Base-by-base conservation (phyloP, 2,888 invertebrate species). In the Taphrorychus bicolor region DNA sequence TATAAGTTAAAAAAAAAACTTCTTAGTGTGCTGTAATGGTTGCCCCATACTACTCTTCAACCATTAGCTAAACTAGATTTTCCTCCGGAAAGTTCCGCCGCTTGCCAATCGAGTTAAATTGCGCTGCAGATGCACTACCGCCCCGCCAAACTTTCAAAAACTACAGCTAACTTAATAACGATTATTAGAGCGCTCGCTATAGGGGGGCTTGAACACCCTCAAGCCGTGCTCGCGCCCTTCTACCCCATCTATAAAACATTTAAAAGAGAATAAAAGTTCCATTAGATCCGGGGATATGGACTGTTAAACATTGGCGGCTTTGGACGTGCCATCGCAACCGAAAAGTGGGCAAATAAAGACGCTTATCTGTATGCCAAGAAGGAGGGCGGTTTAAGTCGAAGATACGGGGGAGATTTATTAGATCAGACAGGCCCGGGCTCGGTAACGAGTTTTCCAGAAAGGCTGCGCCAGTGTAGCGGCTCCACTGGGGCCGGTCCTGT, bases 341-440 rank as follows among this genome's bases (percentile, higher is more conserved):
- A 67, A 74, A 58, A 66, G 66, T 67, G 61, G 62, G 61, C 57
- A 67, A 67, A 67, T 67, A 67, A 62, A 67, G 67, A 67, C 67
- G 67, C 51, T 67, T 66, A 67, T 67, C 67, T 61, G 52, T 23
- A 45, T 48, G 17, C 52, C 11, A 48, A 49, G 59, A 53, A 59
- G 60, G 56, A 54, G n/a, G n/a, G n/a, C n/a, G n/a, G n/a, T n/a
- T n/a, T n/a, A 32, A 19, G 49, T 23, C 56, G 48, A 49, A 52
- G 49, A 51, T 51, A 21, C 22, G 9, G 5, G 4, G 42, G 58
- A 42, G 58, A 64, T 64, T 64, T 64, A 64, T 64, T 64, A 40
- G 24, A 19, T 22, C 16, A 54, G 3, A 45, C 45, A 45, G 45
- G 14, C 5, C 14, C 45, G 45, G 2, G 14, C 45, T 7, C 7